Base-by-base conservation (phyloP, 2,113 vertebrate species). In the Triplophysa tibetana region DNA sequence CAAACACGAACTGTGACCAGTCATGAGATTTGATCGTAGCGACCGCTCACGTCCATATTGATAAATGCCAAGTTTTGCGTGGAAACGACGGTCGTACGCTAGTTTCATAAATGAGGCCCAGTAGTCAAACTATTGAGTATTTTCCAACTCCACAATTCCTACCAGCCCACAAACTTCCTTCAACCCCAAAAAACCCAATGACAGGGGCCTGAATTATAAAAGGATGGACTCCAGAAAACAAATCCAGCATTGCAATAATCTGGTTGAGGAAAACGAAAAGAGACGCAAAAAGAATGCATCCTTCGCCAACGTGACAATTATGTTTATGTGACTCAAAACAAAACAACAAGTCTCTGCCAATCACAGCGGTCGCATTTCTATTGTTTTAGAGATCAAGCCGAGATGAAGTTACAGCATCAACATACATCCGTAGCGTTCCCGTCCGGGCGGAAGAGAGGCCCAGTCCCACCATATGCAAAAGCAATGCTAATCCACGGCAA, bases 81-180 rank as follows among this genome's bases (percentile, higher is more conserved):
- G 33, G 33, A 38, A 38, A 38, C 33, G 33, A 38, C 33, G 1
- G 6, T 38, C 1, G 33, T 1, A 38, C 1, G 33, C 33, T 38
- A 6, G 33, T 38, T 38, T 38, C 33, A 38, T 1, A 38, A 38
- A 38, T 38, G 33, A 38, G 33, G 33, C 33, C 33, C 5, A 38
- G 33, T 38, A 75, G 88, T 91, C 87, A 90, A 87, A 90, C 86
- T 81, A 84, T 85, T 85, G 87, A 88, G 88, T 73, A 64, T 83
- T 90, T 89, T 88, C 87, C 89, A 72, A 84, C 87, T 82, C 83
- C 85, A 88, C 81, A 90, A 91, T 92, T 93, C 89, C 85, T 89
- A 85, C 76, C 87, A 87, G 88, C 89, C 90, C 90, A 88, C 87
- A 81, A 86, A 88, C 88, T 86, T 91, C 87, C 86, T 89, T 87